These are phyloP conservation scores for Nymphalis polychloros DNA, from an alignment of 2,888 invertebrate species.

Conservation along the genomic window DNA sequence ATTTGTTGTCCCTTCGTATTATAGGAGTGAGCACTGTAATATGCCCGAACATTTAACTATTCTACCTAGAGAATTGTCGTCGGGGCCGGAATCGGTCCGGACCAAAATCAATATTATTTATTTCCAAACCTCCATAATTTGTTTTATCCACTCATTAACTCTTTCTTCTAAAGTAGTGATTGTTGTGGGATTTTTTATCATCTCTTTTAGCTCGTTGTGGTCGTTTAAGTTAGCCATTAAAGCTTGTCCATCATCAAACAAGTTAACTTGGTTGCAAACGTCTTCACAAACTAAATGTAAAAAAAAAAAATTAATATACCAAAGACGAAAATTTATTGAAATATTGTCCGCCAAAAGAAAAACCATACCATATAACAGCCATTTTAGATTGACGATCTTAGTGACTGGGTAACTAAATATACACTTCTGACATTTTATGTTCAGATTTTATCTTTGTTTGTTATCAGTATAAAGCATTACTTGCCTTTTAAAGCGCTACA, in stretches of 20 bases:
- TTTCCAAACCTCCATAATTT: constrained; percentile 84
- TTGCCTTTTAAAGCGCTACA: constrained; percentile 93
- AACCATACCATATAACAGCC: too few relatives aligned
- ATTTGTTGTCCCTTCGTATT: too few relatives aligned
- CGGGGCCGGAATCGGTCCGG: too few relatives aligned
- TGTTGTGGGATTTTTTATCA: constrained; percentile 85
- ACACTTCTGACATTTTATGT: neutral
- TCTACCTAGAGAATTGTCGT: too few relatives aligned
- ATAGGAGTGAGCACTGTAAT: too few relatives aligned
- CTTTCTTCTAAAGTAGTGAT: constrained; percentile 86
- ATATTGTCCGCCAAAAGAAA: too few relatives aligned
- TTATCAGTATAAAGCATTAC: neutral
- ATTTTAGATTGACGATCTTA: too few relatives aligned
- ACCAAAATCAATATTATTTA: neutral
- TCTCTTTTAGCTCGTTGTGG: constrained; percentile 86
- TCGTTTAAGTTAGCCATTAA: constrained; percentile 83
- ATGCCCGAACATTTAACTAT: too few relatives aligned
- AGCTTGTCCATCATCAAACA: constrained; percentile 88
- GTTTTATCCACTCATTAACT: constrained; percentile 90
- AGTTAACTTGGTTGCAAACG: constrained; percentile 88
- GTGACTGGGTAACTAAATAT: too few relatives aligned
- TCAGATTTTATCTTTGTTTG: neutral
- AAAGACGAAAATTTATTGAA: too few relatives aligned
- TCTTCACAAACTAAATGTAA: constrained; percentile 88
- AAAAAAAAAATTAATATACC: neutral